Evolutionary conservation across 30 jellyfish, hydroid and myxozoan genomes (phyloP).

Genomic region (Aurelia sp.): DNA sequence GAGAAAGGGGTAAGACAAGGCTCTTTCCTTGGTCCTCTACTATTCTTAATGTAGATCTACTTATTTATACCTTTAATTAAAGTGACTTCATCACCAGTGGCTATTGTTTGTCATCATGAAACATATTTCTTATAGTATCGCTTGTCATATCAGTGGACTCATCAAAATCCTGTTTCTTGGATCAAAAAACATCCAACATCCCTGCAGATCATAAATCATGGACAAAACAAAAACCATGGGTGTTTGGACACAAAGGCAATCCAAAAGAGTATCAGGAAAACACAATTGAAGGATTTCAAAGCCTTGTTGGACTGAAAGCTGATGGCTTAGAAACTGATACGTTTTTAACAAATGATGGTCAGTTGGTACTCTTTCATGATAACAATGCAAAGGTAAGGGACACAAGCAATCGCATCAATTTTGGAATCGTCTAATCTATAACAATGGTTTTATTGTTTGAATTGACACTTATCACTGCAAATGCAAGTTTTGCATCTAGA

Average conservation of each 20-base stretch:
- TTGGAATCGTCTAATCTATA: background rate
- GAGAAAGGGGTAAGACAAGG: too few relatives aligned
- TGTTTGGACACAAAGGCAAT: constrained; percentile 92
- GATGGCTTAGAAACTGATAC: constrained; percentile 91
- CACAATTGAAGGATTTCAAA: constrained; percentile 81
- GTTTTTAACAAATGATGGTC: constrained; percentile 64
- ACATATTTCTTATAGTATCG: too few relatives aligned
- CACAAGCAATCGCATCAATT: background rate
- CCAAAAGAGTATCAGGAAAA: constrained; percentile 85
- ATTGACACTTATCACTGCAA: too few relatives aligned
- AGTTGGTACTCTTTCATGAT: constrained; percentile 88
- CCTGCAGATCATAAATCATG: constrained; percentile 79
- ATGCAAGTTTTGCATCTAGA: too few relatives aligned
- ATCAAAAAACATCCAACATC: constrained; percentile 11
- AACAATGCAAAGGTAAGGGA: constrained; percentile 71
- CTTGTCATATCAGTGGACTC: too few relatives aligned
- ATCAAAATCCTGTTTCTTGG: too few relatives aligned
- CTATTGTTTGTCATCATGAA: too few relatives aligned
- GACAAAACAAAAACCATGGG: constrained; percentile 68
- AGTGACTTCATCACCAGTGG: too few relatives aligned
- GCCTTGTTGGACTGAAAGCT: constrained; percentile 71
- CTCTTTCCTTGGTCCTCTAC: too few relatives aligned
- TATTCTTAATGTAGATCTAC: too few relatives aligned
- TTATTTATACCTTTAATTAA: too few relatives aligned
- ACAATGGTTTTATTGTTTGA: background rate